Conservation (phyloP, 1,140 invertebrate genomes). For the Stenopsyche tienmushanensis region DNA sequence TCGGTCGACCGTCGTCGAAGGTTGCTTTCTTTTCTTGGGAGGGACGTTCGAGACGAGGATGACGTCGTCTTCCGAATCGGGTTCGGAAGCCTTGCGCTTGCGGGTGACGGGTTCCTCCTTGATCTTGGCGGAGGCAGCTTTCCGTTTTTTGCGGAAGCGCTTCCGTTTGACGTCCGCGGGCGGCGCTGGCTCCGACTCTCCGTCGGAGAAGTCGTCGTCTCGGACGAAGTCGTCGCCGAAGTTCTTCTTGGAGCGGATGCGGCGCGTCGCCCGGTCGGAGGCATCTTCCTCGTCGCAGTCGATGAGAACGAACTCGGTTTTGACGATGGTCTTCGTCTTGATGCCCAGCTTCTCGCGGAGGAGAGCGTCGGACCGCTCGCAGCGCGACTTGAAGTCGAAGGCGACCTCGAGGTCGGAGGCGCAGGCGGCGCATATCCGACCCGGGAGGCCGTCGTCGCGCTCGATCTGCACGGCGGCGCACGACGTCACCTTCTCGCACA, state of each 20-base stretch:
- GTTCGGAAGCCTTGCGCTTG: conserved; percentile 8
- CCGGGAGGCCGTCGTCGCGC: conserved; percentile 29
- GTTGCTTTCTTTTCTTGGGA: conserved; percentile 40
- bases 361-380: conserved; percentile 47
- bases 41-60: conserved; percentile 36
- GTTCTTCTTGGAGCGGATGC: conserved; percentile 45
- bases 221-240: conserved; percentile 41
- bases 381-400: conserved; percentile 45
- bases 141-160: conserved; percentile 10
- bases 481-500: conserved; percentile 38
- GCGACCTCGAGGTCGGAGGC: conserved; percentile 28
- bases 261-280: conserved; percentile 7
- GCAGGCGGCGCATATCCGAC: conserved; percentile 24
- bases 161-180: conserved; percentile 38
- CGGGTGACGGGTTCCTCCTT: conserved; percentile 12
- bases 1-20: conserved; percentile 18
- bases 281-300: conserved; percentile 48
- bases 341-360: conserved; percentile 49
- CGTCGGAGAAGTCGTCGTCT: conserved; percentile 42
- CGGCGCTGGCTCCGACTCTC: conserved; percentile 48
- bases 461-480: conserved; percentile 33
- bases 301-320: conserved; percentile 49
- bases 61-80: conserved; percentile 19
- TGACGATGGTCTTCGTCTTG: conserved; percentile 48
- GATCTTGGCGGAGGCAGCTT: neutral